Conservation (phyloP, 2,888 invertebrate genomes). For the Sthenelais limicola region DNA sequence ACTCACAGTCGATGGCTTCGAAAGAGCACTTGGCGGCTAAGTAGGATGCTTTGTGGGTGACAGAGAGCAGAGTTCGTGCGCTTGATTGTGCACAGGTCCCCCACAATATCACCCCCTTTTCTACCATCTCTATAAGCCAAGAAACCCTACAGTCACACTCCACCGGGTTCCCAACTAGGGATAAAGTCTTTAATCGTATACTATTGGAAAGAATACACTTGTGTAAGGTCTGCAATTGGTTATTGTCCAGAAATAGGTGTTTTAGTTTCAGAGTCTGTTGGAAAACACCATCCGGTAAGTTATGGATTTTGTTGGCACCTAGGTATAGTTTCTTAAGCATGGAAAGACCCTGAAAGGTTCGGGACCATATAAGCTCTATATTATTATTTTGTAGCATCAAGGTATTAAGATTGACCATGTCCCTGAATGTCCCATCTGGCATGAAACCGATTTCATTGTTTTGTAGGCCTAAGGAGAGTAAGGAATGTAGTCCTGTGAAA, state of each 20-base stretch:
- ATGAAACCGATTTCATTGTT: constrained; percentile 49
- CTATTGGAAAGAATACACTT: constrained; percentile 46
- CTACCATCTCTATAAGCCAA: constrained; percentile 46
- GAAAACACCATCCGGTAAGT: constrained; percentile 47
- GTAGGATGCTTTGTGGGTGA: constrained; percentile 29
- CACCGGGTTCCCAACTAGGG: constrained; percentile 50
- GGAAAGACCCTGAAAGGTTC: constrained; percentile 46
- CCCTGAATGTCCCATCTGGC: constrained; percentile 44
- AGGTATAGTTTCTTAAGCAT: constrained; percentile 48
- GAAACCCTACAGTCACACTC: constrained; percentile 50
- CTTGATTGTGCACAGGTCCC: constrained; percentile 45
- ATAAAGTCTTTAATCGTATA: constrained; percentile 46
- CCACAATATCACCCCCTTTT: constrained; percentile 45
- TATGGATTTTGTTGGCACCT: constrained; percentile 46
- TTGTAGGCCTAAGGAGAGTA: constrained; percentile 47
- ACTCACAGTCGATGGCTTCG: constrained; percentile 22
- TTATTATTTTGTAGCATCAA: constrained; percentile 51
- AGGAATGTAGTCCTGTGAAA: constrained; percentile 46
- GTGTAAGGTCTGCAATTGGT: constrained; percentile 42
- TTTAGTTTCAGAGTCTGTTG: constrained; percentile 41
- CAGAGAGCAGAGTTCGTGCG: constrained; percentile 21
- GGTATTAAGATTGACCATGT: constrained; percentile 46
- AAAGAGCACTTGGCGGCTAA: constrained; percentile 28
- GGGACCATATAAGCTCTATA: constrained; percentile 45
- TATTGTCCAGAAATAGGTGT: constrained; percentile 49